Evolutionary conservation across 2,113 vertebrate genomes (phyloP), one percentile per base, ranked within the genome.

Genomic region (Acanthisitta chloris): DNA sequence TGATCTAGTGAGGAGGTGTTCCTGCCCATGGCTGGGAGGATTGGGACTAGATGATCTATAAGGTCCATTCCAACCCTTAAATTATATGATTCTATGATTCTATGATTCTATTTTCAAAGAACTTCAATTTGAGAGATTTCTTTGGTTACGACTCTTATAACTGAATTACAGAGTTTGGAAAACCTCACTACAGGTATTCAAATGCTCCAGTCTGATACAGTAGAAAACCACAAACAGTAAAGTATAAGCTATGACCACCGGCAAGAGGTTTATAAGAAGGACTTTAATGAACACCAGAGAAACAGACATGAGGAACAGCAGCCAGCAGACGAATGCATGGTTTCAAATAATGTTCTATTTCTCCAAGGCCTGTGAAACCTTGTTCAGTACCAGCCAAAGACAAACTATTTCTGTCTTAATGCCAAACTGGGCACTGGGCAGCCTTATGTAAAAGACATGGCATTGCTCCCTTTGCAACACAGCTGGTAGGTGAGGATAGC

Each of bases 401-500:
- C 59, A 93, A 92, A 61, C 19, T 38, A 67, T 93, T 96, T 62
- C 46, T 43, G 48, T 86, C 48, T 81, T 66, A 59, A 92, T 80
- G 40, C 85, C 84, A 95, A 79, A 55, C 67, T 55, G 78, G 96
- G 92, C 80, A 45, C 67, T 79, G 73, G 38, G 69, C 83, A 92
- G 69, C 72, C 70, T 92, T 89, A 81, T 86, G 74, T 76, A 90
- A 88, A 97, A 92, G 73, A 81, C 52, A 81, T 96, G 96, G 96
- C 94, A 55, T 4, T 14, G 82, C 12, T 96, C 82, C 94, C 83
- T 73, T 20, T 78, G 62, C 15, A 38, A 51, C 86, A 83, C 33
- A 90, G 92, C 97, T 98, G 97, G 87, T 80, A 95, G 66, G 46
- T 94, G 45, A 83, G 97, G 96, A 98, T 97, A 96, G 81, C 90